Evolutionary conservation across 2,113 vertebrate genomes (phyloP), one percentile per base, ranked within the genome.

Genomic region (Spheniscus mendiculus): DNA sequence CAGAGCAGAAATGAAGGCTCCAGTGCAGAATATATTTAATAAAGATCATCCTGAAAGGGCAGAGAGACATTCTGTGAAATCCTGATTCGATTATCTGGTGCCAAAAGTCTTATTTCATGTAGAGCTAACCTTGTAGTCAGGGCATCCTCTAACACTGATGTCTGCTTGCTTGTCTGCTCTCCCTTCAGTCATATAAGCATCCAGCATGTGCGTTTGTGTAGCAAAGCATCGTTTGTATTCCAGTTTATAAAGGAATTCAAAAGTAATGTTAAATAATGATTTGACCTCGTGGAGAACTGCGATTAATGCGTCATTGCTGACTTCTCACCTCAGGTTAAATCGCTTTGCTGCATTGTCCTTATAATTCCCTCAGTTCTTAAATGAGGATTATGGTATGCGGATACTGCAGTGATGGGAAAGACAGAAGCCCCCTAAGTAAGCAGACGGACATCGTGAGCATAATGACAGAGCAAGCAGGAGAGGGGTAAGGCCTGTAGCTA

Each of bases 401-500:
- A 25, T 16, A 22, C 23, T 12, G 23, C 32, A 32, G 55, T 2
- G 32, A 72, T 49, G n/a, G 59, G 42, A 40, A 67, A 66, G 53
- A 79, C 30, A 55, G 52, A 56, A 83, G 63, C 13, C 21, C 34
- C 52, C 30, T 18, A 20, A 53, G 32, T 5, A 72, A 61, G 65
- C 45, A 61, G 53, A 6, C 0, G 4, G 83, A 30, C 26, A 30
- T 26, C 0, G 4, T 23, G 8, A 34, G n/a, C 2, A 2, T 16
- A 59, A 29, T 9, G 29, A 32, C 42, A 34, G 65, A 40, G 72
- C 19, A 61, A 73, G 52, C 27, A 62, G 45, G 40, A 70, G 59
- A 78, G n/a, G 45, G 10, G 14, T 30, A 62, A 38, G 72, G 58
- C 45, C 71, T 49, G 45, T 26, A n/a, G 77, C 45, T 61, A 25